Conservation (phyloP, 2,113 vertebrate genomes). For the Pteruthius melanotis region DNA sequence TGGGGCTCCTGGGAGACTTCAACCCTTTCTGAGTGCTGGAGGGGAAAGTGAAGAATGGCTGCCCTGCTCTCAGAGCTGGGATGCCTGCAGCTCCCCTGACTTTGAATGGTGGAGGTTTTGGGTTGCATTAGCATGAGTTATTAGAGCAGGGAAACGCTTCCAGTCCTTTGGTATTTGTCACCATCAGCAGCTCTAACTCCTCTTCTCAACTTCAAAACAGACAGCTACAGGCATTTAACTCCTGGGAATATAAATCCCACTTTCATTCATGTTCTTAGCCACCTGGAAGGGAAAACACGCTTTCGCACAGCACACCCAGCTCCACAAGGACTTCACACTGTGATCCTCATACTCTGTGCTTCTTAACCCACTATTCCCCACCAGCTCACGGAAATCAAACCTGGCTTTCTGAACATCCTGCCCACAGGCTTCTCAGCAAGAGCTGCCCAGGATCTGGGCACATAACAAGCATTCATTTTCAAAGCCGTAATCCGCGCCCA, state of each 20-base stretch:
- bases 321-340: not conserved
- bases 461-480: not conserved
- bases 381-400: not conserved
- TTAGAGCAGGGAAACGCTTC: not conserved
- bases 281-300: not conserved
- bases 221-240: not conserved
- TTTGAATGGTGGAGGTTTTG: not conserved
- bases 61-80: not conserved
- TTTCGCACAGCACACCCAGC: not conserved
- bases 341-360: not conserved
- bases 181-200: not conserved
- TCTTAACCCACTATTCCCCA: not conserved
- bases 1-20: not conserved
- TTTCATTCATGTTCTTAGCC: not conserved
- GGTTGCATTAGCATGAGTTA: conserved; percentile 17
- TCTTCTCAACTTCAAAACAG: conserved; percentile 1
- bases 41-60: not conserved
- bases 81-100: not conserved
- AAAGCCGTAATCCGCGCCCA: not conserved
- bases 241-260: not conserved
- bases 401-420: not conserved
- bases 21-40: not conserved
- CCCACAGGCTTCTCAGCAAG: not conserved
- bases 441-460: not conserved
- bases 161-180: not conserved